A percentile compares a stretch with the other conserved stretches of the same genome.
phyloP scores from a whole-genome alignment of 2,888 invertebrate species.

The Onchidella celtica region DNA sequence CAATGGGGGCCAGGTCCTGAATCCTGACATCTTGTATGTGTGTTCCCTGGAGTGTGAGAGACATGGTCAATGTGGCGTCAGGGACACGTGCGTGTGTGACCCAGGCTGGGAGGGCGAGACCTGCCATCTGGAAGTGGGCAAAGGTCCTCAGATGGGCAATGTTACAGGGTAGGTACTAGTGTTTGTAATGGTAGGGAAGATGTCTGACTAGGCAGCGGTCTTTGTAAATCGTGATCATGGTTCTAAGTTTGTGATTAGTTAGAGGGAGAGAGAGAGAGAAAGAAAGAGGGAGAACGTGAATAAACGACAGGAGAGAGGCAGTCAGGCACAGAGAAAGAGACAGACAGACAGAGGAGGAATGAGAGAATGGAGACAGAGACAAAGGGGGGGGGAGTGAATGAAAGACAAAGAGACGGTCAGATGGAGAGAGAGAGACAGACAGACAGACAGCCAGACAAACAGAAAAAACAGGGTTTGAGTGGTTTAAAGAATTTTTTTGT shows the following conservation, averaged over 20 bases:
- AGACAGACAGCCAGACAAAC: neutral
- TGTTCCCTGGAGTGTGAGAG: constrained; percentile 35
- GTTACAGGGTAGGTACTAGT: constrained; percentile 39
- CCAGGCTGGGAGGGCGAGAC: constrained; percentile 43
- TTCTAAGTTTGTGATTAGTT: too few species aligned
- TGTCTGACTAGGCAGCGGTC: too few species aligned
- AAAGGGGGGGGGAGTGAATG: neutral
- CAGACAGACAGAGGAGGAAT: neutral
- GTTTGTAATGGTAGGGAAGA: too few species aligned
- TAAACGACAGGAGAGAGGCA: neutral
- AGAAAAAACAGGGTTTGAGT: neutral
- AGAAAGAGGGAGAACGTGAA: neutral
- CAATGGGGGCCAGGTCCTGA: constrained; percentile 16
- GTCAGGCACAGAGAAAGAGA: neutral
- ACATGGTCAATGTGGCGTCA: constrained; percentile 31
- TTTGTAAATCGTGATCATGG: too few species aligned
- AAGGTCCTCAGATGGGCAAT: too few species aligned
- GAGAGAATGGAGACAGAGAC: neutral
- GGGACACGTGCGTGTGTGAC: constrained; percentile 37
- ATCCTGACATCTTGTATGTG: constrained; percentile 19
- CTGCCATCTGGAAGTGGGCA: constrained; percentile 33
- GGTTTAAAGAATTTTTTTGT: too few species aligned
- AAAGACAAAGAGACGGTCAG: neutral
- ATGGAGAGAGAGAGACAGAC: neutral
- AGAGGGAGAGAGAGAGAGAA: neutral